Percentiles rank a stretch among this genome's conserved stretches.
Evolutionary conservation across 2,797 vertebrate species (phyloP).

Genomic region (Xenops minutus): DNA sequence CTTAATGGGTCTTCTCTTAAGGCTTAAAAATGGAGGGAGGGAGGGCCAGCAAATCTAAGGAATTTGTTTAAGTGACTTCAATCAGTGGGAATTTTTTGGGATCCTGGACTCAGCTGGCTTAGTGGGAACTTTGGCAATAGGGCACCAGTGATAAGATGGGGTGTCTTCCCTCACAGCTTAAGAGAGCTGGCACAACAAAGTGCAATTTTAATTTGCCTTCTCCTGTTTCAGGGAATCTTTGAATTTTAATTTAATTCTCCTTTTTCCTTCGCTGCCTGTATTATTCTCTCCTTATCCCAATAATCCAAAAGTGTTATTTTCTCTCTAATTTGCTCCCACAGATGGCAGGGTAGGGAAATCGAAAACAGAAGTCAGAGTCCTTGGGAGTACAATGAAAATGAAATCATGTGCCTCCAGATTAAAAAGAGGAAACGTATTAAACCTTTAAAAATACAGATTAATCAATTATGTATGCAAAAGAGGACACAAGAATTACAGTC

Average conservation of each 20-base stretch:
- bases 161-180: not conserved
- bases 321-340: conserved; percentile 24
- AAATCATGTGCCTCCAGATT: conserved; percentile 57
- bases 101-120: not conserved
- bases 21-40: not conserved
- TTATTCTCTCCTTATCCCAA: conserved; percentile 30
- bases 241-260: conserved; percentile 2
- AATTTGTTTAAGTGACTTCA: not conserved
- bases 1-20: conserved; percentile 2
- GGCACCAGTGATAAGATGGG: not conserved
- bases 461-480: conserved; percentile 74
- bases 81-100: not conserved
- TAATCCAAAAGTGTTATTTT: conserved; percentile 49
- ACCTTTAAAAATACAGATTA: conserved; percentile 71
- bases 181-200: not conserved
- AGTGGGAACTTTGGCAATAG: not conserved
- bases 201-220: conserved; percentile 5
- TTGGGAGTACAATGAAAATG: conserved; percentile 55
- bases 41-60: not conserved
- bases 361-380: conserved; percentile 57
- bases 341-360: conserved; percentile 11
- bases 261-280: not conserved
- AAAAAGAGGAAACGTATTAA: conserved; percentile 55
- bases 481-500: conserved; percentile 65
- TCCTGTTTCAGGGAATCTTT: conserved; percentile 1